These are phyloP conservation scores for Coptodon bakossiorum DNA, from an alignment of 2,113 vertebrate species.

Conservation along the genomic window DNA sequence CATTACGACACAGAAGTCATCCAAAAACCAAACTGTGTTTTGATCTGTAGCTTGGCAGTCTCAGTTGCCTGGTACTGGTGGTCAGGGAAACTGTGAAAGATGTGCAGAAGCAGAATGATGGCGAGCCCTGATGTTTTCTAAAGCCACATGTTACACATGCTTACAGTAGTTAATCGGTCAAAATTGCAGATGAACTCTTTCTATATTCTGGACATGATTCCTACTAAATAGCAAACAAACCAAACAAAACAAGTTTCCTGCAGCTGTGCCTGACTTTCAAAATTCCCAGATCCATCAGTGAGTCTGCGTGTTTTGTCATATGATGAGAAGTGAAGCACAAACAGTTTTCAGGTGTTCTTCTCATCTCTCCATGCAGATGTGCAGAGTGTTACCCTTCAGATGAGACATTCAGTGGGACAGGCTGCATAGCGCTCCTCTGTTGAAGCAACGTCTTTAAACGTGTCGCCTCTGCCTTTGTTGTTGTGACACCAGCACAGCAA, in stretches of 20 bases:
- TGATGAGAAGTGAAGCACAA: conserved; percentile 2
- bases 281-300: neutral
- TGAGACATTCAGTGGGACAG: conserved; percentile 21
- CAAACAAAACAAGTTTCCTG: neutral
- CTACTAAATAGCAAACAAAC: neutral
- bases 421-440: neutral
- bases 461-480: neutral
- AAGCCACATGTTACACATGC: neutral
- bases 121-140: neutral
- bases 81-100: neutral
- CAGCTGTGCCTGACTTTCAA: neutral
- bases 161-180: neutral
- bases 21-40: neutral
- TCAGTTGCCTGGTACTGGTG: neutral
- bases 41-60: neutral
- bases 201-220: neutral
- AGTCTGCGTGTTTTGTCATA: conserved; percentile 4
- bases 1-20: fast-evolving
- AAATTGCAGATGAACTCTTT: neutral
- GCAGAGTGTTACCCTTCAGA: conserved; percentile 9
- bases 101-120: neutral
- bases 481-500: neutral
- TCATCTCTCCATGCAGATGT: neutral
- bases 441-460: conserved; percentile 11
- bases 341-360: neutral